Base-by-base conservation (phyloP, 2,888 invertebrate genomes). In the Neoascia interrupta region DNA sequence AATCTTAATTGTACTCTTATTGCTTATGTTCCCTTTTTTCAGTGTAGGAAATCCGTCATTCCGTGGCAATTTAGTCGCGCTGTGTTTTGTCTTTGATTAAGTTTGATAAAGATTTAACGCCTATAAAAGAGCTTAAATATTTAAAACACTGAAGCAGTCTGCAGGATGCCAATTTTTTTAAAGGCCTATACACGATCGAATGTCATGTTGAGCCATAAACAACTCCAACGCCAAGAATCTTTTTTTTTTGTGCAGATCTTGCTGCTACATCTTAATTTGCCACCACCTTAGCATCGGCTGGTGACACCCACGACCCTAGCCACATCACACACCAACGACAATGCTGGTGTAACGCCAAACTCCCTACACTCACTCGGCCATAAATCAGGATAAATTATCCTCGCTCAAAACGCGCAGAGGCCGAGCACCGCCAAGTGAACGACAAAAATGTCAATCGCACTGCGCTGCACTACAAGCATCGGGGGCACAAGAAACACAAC, bases 321-420 rank as follows among this genome's bases (percentile, higher is more conserved):
- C 60, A 19, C 37, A 16, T 15, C 4, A 18, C 10, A 10, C 31
- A 15, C 39, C 36, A 36, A 61, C 34, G 61, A 43, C 53, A 60
- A 60, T 39, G 51, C 39, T 43, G n/a, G 39, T 47, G 49, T 51
- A 45, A 45, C 13, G 3, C 8, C 31, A n/a, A 31, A n/a, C 10
- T 6, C n/a, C 8, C 31, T n/a, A 31, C 31, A 31, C 11, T 70
- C 53, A 70, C 58, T 49, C 73, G 49, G 16, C 37, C 73, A 73
- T 79, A 79, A 79, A 79, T 79, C 79, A 79, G 73, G 61, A 73
- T 79, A 73, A 73, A 73, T 79, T 79, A 79, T 79, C 72, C 64
- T 72, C 60, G 31, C 21, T 63, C 51, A 64, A 28, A 66, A 54
- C 31, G 43, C 19, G 49, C 37, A 49, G 53, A 66, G 28, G 11